phyloP scores from a whole-genome alignment of 37 sponge, comb jelly and placozoan genomes.

The Eunapius fragilis region DNA sequence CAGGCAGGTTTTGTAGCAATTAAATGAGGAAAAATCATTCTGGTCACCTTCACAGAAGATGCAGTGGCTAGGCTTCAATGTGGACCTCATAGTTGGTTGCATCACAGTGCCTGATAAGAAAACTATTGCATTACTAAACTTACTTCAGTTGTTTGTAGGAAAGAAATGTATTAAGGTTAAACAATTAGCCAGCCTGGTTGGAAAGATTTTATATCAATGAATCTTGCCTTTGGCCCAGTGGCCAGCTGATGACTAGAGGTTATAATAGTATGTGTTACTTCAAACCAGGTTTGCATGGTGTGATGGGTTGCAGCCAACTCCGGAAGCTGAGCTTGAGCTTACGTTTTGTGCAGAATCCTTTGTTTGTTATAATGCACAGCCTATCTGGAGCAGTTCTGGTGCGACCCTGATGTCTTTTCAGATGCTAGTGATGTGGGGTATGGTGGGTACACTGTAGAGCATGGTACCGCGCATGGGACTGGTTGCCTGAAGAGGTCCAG shows the following conservation, averaged over 20 bases:
- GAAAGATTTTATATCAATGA: conserved; percentile 4
- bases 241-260: conserved; percentile 9
- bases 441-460: conserved; percentile 26
- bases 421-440: conserved; percentile 50
- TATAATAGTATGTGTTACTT: no score
- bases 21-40: conserved; percentile 6
- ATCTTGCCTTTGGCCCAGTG: conserved; percentile 14
- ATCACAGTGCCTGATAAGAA: conserved; percentile 20
- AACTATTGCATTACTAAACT: no score
- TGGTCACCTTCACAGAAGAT: conserved; percentile 1
- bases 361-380: conserved; percentile 9
- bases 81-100: conserved; percentile 12
- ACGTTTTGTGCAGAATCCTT: conserved; percentile 15
- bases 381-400: conserved; percentile 10
- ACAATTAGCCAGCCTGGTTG: not conserved
- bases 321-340: not conserved
- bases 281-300: no score
- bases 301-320: no score
- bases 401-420: conserved; percentile 30
- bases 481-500: not conserved
- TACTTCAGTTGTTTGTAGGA: not conserved
- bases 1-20: conserved; percentile 9
- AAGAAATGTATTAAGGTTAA: not conserved
- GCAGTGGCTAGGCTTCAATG: conserved; percentile 21
- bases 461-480: conserved; percentile 13